A percentile compares a stretch with the other conserved stretches of the same genome.
These are phyloP conservation scores for Aromia moschata DNA, from an alignment of 2,888 invertebrate species.

Conservation along the genomic window DNA sequence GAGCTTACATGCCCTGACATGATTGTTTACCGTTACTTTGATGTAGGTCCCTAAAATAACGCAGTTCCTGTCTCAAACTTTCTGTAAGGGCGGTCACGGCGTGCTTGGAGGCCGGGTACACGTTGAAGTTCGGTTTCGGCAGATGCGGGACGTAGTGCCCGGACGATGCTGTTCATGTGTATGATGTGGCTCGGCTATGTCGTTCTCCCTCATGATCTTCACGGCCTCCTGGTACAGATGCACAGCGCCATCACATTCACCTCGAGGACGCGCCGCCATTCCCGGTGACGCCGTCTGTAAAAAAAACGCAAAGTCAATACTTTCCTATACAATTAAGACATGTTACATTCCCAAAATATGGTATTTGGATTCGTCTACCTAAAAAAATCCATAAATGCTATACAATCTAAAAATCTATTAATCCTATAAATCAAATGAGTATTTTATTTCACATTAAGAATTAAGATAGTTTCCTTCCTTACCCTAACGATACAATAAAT, in stretches of 20 bases:
- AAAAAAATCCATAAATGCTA: no score
- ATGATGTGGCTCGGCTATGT: conserved; percentile 46
- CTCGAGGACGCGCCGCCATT: conserved; percentile 45
- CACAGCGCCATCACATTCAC: conserved; percentile 48
- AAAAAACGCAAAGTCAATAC: no score
- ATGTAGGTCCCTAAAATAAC: conserved; percentile 34
- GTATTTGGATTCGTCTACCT: no score
- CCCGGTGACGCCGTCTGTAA: conserved; percentile 43
- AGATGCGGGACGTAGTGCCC: conserved; percentile 42
- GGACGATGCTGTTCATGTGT: conserved; percentile 45
- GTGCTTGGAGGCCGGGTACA: conserved; percentile 47
- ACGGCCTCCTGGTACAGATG: conserved; percentile 47
- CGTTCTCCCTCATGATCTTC: conserved; percentile 42
- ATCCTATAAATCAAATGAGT: no score
- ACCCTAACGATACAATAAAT: no score
- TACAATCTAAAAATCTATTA: no score
- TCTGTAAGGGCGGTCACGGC: conserved; percentile 50
- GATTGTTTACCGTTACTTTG: conserved; percentile 50
- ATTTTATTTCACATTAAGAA: no score
- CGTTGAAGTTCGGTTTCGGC: conserved; percentile 38
- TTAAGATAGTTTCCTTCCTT: no score
- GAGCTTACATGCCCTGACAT: no score
- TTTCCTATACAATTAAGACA: no score
- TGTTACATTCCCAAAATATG: no score
- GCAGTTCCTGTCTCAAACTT: conserved; percentile 44